These are phyloP conservation scores for Cosmorhoe ocellata DNA, from an alignment of 2,888 invertebrate genomes.

Conservation along the genomic window DNA sequence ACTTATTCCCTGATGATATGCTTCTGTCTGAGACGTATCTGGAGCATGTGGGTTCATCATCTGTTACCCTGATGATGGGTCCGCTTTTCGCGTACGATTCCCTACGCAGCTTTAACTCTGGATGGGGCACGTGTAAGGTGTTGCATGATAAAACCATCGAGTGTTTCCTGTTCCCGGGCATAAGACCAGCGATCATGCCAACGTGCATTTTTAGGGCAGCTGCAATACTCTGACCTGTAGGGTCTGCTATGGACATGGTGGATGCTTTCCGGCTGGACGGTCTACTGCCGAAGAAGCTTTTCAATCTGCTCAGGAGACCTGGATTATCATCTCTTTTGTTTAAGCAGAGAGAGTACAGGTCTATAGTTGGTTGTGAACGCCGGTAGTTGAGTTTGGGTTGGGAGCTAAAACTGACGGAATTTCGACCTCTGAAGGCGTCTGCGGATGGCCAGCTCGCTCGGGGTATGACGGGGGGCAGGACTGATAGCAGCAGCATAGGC, in stretches of 20 bases:
- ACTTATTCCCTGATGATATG: constrained; percentile 59
- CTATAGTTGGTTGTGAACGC: constrained; percentile 82
- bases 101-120: constrained; percentile 65
- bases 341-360: constrained; percentile 82
- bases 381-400: constrained; percentile 84
- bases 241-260: constrained; percentile 83
- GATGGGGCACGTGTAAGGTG: constrained; percentile 78
- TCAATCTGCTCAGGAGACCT: constrained; percentile 78
- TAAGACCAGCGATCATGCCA: constrained; percentile 86
- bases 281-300: constrained; percentile 85
- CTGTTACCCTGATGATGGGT: constrained; percentile 83
- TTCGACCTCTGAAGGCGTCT: constrained; percentile 83
- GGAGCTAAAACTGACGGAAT: constrained; percentile 85
- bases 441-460: constrained; percentile 90
- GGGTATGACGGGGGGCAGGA: constrained; percentile 88
- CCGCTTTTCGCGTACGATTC: constrained; percentile 84
- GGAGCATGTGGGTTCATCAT: constrained; percentile 74
- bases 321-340: constrained; percentile 81
- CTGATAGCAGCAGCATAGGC: constrained; percentile 87
- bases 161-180: constrained; percentile 84
- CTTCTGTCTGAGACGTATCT: constrained; percentile 53
- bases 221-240: constrained; percentile 84
- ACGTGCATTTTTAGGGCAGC: constrained; percentile 88
- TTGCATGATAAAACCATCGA: constrained; percentile 84
- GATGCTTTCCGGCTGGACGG: constrained; percentile 86